Conservation (phyloP, 2,113 vertebrate species). For the Onychostoma macrolepis region DNA sequence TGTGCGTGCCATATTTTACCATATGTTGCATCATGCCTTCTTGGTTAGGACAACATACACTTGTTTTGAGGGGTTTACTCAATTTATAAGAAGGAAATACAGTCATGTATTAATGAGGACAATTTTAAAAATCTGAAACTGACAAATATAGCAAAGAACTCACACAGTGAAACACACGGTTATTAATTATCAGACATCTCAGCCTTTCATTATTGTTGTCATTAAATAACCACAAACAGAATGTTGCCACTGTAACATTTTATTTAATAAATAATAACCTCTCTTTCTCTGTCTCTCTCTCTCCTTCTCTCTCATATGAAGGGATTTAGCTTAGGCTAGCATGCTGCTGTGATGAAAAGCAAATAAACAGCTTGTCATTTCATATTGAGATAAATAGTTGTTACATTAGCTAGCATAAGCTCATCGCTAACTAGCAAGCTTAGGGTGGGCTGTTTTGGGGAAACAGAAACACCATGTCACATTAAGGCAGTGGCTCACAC, state of each 20-base stretch:
- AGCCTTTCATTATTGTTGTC: constrained; percentile 45
- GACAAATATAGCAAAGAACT: not conserved
- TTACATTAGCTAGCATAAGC: constrained; percentile 18
- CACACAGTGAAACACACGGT: not conserved
- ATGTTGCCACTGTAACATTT: constrained; percentile 8
- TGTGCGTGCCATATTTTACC: not conserved
- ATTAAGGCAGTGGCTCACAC: not conserved
- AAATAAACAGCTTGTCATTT: constrained; percentile 45
- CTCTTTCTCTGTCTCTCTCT: not conserved
- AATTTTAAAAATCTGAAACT: not conserved
- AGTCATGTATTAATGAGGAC: not conserved
- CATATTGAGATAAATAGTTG: constrained; percentile 25
- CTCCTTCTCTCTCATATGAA: not conserved
- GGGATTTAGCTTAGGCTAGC: not conserved
- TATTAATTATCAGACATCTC: constrained; percentile 21
- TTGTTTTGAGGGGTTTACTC: not conserved
- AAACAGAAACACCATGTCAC: constrained; percentile 23
- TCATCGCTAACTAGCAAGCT: constrained; percentile 21
- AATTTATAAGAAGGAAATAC: not conserved
- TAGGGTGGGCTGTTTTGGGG: not conserved
- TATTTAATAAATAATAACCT: constrained; percentile 23
- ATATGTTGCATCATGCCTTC: not conserved
- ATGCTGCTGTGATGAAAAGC: constrained; percentile 9
- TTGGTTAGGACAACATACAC: not conserved
- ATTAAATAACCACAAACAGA: constrained; percentile 39